These are phyloP conservation scores for Drosophila virilis DNA, from an alignment of 1,140 invertebrate species.

Conservation along the genomic window DNA sequence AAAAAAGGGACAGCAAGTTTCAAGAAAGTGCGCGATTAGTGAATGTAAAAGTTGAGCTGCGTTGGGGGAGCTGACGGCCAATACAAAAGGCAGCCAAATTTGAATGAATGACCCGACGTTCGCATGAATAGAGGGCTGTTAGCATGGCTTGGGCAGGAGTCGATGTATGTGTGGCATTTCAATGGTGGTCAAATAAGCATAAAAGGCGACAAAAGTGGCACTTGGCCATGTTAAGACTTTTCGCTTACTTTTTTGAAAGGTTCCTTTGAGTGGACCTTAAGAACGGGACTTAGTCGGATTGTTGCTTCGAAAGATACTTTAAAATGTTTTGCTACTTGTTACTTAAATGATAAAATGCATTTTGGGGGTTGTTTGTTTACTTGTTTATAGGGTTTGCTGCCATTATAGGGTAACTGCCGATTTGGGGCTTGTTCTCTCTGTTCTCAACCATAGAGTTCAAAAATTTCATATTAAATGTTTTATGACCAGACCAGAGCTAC, in stretches of 20 bases:
- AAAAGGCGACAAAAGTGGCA: constrained; percentile 81
- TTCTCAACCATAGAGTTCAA: constrained; percentile 25
- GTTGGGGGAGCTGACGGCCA: constrained; percentile 27
- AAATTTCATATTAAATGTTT: constrained; percentile 77
- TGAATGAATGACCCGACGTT: constrained; percentile 44
- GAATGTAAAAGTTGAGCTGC: constrained; percentile 33
- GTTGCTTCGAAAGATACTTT: constrained; percentile 41
- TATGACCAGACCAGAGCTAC: constrained; percentile 53
- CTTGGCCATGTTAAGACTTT: constrained; percentile 49
- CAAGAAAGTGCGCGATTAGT: constrained; percentile 45
- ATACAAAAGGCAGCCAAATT: constrained; percentile 63
- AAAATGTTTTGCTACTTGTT: constrained; percentile 64
- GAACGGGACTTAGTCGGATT: not conserved
- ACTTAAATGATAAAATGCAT: constrained; percentile 76
- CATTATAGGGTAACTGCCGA: constrained; percentile 53
- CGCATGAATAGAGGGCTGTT: constrained; percentile 15
- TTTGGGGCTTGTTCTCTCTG: constrained; percentile 24
- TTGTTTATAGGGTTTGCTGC: constrained; percentile 3
- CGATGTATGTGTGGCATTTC: constrained; percentile 33
- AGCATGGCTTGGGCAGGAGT: not conserved
- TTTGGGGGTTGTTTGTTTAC: constrained; percentile 65
- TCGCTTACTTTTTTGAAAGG: constrained; percentile 18
- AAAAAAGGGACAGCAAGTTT: constrained; percentile 59
- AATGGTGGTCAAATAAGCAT: constrained; percentile 74
- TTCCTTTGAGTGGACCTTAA: constrained; percentile 20